phyloP scores from a whole-genome alignment of 2,888 invertebrate genomes.

The Lasioglossum villosulum region DNA sequence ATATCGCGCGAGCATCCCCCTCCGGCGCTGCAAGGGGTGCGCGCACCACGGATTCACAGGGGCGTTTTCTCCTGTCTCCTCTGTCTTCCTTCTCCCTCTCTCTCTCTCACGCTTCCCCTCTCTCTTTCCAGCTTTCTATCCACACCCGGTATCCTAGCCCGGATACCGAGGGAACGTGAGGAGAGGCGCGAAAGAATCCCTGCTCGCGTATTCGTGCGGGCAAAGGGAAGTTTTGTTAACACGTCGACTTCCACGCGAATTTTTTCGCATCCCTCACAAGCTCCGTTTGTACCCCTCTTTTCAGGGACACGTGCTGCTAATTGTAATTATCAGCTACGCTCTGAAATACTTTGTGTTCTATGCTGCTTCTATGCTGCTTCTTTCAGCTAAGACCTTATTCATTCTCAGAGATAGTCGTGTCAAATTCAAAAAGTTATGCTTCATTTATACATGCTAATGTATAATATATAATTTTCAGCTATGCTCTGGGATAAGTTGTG shows the following conservation, averaged over 20 bases:
- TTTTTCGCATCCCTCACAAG: not conserved
- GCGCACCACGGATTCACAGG: slow-evolving; percentile 39
- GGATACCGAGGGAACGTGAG: not conserved
- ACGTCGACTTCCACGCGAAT: not conserved
- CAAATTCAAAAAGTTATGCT: too few species aligned
- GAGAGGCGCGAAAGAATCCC: not conserved
- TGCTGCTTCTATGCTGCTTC: not conserved
- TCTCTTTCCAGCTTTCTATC: not conserved
- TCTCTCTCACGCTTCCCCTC: not conserved
- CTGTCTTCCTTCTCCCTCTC: not conserved
- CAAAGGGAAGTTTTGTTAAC: slow-evolving; percentile 37
- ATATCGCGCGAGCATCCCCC: slow-evolving; percentile 50
- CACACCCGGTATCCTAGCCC: slow-evolving; percentile 7
- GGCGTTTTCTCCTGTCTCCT: slow-evolving; percentile 53
- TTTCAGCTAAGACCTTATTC: not conserved
- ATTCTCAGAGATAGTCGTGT: too few species aligned
- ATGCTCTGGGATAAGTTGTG: not conserved
- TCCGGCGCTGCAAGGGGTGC: slow-evolving; percentile 43
- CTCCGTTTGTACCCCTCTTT: not conserved
- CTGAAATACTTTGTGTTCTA: too few species aligned
- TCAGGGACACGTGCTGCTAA: not conserved
- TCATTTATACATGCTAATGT: too few species aligned
- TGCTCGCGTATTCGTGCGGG: not conserved
- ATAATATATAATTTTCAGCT: not conserved
- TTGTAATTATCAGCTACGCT: not conserved